These are phyloP conservation scores for Siphlonurus alternatus DNA, from an alignment of 2,888 invertebrate genomes.

Conservation along the genomic window DNA sequence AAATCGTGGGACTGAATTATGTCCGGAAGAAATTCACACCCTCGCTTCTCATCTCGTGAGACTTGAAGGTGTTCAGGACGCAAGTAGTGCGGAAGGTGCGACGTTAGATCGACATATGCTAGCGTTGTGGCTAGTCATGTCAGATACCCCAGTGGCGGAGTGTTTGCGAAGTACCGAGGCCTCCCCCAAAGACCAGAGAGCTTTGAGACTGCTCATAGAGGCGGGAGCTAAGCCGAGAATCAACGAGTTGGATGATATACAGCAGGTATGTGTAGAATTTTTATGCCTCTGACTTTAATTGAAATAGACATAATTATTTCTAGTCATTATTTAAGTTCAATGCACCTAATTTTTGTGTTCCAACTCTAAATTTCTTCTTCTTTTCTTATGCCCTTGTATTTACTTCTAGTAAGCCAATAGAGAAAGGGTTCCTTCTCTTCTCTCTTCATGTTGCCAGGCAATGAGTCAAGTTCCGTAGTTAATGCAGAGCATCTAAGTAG, in stretches of 20 bases:
- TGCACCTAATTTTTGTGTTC: no score
- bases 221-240: conserved; percentile 44
- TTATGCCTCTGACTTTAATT: no score
- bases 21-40: conserved; percentile 26
- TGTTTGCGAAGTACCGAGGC: conserved; percentile 24
- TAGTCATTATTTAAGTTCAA: no score
- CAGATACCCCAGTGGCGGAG: conserved; percentile 42
- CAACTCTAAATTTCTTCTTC: no score
- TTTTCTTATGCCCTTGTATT: no score
- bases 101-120: conserved; percentile 44
- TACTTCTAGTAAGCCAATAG: no score
- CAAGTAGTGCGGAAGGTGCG: conserved; percentile 20
- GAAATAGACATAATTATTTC: no score
- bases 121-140: conserved; percentile 58
- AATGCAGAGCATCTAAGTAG: no score
- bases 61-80: not conserved
- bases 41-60: conserved; percentile 27
- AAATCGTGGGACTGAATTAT: conserved; percentile 34
- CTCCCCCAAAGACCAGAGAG: conserved; percentile 41
- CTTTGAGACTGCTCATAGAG: conserved; percentile 52
- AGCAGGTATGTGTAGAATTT: not conserved
- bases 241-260: not conserved
- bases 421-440: no score
- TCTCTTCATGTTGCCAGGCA: no score
- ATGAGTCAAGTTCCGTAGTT: no score